These are phyloP conservation scores for Chelonus formosanus DNA, from an alignment of 2,888 invertebrate species.

Conservation along the genomic window DNA sequence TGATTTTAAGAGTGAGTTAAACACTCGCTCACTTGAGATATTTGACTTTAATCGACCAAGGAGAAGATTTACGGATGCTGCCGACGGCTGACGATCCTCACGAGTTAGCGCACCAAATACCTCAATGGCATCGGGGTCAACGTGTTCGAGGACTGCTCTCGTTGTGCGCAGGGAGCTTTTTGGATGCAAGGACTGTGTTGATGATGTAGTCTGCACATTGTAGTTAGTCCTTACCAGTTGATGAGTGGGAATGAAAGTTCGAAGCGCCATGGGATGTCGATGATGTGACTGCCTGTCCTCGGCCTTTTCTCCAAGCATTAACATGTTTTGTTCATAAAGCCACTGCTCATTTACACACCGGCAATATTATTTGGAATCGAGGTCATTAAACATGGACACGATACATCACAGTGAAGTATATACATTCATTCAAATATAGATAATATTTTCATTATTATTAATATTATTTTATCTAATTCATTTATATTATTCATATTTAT, in stretches of 20 bases:
- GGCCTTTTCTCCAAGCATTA: conserved; percentile 30
- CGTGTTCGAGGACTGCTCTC: conserved; percentile 29
- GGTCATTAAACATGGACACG: background rate
- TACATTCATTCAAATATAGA: conserved; percentile 11
- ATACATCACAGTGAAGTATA: background rate
- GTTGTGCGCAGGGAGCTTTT: conserved; percentile 27
- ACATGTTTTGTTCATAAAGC: conserved; percentile 10
- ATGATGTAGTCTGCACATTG: conserved; percentile 29
- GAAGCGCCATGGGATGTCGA: conserved; percentile 33
- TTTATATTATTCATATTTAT: too few relatives aligned
- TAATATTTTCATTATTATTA: background rate
- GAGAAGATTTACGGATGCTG: conserved; percentile 33
- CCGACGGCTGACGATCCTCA: conserved; percentile 22
- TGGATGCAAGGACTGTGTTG: conserved; percentile 27
- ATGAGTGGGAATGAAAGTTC: conserved; percentile 35
- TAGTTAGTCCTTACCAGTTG: conserved; percentile 26
- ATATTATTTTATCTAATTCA: conserved; percentile 1
- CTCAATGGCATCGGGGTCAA: conserved; percentile 26
- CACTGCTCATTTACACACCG: conserved; percentile 5
- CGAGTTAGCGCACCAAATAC: conserved; percentile 4
- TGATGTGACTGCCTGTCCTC: conserved; percentile 31
- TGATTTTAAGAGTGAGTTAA: conserved; percentile 33
- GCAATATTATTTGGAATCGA: conserved; percentile 7
- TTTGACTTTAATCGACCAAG: conserved; percentile 36
- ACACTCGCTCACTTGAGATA: conserved; percentile 30